Conservation (phyloP, 2,888 invertebrate genomes). For the Clunio marinus region DNA sequence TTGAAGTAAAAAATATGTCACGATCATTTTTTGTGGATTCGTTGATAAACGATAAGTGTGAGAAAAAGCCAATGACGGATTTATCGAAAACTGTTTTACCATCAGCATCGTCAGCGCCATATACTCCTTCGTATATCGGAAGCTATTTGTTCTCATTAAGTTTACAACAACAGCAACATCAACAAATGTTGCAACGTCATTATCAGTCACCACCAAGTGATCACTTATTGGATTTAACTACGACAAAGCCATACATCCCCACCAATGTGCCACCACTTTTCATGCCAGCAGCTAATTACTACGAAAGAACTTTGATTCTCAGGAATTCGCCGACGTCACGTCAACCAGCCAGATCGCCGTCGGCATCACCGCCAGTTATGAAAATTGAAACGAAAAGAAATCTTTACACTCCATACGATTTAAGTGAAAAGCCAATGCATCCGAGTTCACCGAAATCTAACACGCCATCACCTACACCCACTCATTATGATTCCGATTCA, state of each 20-base stretch:
- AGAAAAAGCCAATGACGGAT: constrained; percentile 45
- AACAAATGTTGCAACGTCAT: constrained; percentile 42
- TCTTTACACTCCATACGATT: constrained; percentile 27
- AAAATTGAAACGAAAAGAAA: constrained; percentile 13
- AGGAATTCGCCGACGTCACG: constrained; percentile 49
- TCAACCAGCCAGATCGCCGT: constrained; percentile 50
- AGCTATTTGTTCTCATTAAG: constrained; percentile 63
- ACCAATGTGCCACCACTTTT: constrained; percentile 36
- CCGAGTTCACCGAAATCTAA: constrained; percentile 35
- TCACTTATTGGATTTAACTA: constrained; percentile 39
- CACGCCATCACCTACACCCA: constrained; percentile 38
- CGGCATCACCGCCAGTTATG: constrained; percentile 36
- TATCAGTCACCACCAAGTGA: constrained; percentile 32
- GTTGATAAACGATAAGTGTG: constrained; percentile 63
- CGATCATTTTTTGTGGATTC: constrained; percentile 79
- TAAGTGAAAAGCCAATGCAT: constrained; percentile 13
- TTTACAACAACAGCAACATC: constrained; percentile 56
- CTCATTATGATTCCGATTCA: constrained; percentile 46
- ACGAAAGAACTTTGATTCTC: constrained; percentile 43
- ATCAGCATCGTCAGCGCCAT: constrained; percentile 55
- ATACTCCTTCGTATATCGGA: constrained; percentile 61
- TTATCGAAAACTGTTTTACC: constrained; percentile 39
- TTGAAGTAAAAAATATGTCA: too few relatives aligned
- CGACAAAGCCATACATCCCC: constrained; percentile 35
- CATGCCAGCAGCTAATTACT: constrained; percentile 31